These are phyloP conservation scores for Orientallactaga bullata DNA, from an alignment of 2,113 vertebrate genomes.

Conservation along the genomic window DNA sequence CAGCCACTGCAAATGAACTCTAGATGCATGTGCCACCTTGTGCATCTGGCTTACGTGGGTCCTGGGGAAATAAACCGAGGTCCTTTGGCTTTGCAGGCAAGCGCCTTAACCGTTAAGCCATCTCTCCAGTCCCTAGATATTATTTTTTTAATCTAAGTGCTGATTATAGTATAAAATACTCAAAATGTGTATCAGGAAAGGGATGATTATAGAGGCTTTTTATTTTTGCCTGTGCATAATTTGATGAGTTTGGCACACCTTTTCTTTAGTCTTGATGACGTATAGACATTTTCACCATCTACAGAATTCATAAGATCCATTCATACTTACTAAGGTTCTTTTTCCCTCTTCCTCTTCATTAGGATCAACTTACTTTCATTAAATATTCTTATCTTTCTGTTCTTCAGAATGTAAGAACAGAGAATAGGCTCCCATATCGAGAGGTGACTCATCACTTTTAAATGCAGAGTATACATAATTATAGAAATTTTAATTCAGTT, in stretches of 20 bases:
- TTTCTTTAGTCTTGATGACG: constrained; percentile 40
- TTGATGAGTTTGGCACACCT: neutral
- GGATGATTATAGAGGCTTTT: neutral
- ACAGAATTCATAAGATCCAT: neutral
- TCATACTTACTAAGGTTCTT: neutral
- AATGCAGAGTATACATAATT: neutral
- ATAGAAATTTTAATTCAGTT: neutral
- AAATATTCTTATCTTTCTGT: neutral
- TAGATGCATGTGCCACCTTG: no score
- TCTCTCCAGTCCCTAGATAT: no score
- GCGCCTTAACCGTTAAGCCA: no score
- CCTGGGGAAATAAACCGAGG: no score
- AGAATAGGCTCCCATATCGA: neutral
- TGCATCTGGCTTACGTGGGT: no score
- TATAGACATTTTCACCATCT: neutral
- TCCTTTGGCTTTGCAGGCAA: no score
- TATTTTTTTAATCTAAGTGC: constrained; percentile 4
- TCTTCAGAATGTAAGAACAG: neutral
- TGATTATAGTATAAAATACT: neutral
- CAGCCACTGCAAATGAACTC: no score
- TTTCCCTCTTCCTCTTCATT: neutral
- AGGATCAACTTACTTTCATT: neutral
- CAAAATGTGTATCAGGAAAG: constrained; percentile 29
- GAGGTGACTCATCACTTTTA: neutral
- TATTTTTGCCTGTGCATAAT: constrained; percentile 34